A percentile compares a stretch with the other conserved stretches of the same genome.
Evolutionary conservation across 2,113 vertebrate genomes (phyloP).

Genomic region (Equus quagga): DNA sequence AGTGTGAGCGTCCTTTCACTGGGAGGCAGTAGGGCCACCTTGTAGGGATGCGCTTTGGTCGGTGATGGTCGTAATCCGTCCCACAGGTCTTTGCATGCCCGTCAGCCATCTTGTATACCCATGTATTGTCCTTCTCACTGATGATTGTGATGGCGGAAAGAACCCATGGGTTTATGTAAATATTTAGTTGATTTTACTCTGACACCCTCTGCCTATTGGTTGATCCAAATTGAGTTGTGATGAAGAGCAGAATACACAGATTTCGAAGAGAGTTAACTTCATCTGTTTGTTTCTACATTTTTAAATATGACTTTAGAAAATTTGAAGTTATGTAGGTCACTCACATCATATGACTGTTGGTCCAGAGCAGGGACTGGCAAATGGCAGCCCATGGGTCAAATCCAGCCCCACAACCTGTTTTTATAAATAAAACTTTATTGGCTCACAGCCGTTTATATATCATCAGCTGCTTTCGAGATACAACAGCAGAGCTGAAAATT

Average conservation of each 20-base stretch:
- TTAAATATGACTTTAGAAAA: not conserved
- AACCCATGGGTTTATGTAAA: not conserved
- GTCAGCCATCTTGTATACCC: not conserved
- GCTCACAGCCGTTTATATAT: not conserved
- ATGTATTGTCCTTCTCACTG: fast-evolving
- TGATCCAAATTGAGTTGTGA: not conserved
- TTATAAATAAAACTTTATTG: not conserved
- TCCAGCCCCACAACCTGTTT: not conserved
- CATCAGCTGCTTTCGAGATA: not conserved
- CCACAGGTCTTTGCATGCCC: too few relatives aligned
- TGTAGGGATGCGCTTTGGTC: not conserved
- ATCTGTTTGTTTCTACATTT: not conserved
- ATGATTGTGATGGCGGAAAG: not conserved
- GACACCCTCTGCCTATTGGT: not conserved
- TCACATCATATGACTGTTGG: not conserved
- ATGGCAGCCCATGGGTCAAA: not conserved
- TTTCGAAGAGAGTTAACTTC: not conserved
- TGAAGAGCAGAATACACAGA: not conserved
- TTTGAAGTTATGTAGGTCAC: not conserved
- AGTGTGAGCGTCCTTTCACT: not conserved
- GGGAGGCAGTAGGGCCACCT: not conserved
- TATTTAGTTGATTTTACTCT: not conserved
- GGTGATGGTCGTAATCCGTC: fast-evolving
- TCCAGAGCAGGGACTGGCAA: not conserved
- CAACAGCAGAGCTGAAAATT: not conserved